Percentiles rank a stretch among this genome's conserved stretches.
phyloP scores from a whole-genome alignment of 2,888 invertebrate genomes.

The Cephus nigrinus region DNA sequence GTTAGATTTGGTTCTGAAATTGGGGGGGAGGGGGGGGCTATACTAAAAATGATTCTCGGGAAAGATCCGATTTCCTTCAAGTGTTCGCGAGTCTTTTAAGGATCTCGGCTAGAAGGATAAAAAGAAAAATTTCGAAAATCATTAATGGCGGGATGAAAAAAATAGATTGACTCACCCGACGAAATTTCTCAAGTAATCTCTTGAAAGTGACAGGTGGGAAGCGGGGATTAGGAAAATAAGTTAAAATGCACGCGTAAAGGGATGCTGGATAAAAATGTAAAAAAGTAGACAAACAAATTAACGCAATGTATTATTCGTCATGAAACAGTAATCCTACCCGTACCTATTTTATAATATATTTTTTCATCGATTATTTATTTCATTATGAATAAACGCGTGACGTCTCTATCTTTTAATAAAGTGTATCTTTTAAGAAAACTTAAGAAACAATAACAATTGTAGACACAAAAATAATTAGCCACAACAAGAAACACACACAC shows the following conservation, averaged over 20 bases:
- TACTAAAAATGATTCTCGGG: background rate
- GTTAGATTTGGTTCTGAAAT: background rate
- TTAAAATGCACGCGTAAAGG: background rate
- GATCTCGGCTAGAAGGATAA: background rate
- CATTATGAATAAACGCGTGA: conserved; percentile 22
- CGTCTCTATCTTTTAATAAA: conserved; percentile 30
- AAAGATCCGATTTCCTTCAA: background rate
- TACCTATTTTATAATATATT: conserved; percentile 50
- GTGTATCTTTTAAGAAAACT: conserved; percentile 16
- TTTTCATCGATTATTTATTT: conserved; percentile 53
- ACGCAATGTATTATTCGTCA: conserved; percentile 46
- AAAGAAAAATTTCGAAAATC: background rate
- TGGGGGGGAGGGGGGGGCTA: no score
- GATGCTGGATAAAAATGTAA: background rate
- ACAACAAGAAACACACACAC: conserved; percentile 23
- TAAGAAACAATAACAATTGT: conserved; percentile 13
- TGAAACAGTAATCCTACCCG: conserved; percentile 39
- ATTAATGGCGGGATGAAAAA: background rate
- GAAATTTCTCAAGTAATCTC: background rate
- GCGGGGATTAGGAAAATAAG: background rate
- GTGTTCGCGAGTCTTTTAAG: background rate
- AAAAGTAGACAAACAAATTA: conserved; percentile 9
- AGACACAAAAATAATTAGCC: conserved; percentile 10
- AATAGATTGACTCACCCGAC: background rate
- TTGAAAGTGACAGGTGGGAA: background rate